Evolutionary conservation across 2,888 invertebrate species (phyloP).

Genomic region (Eristalis intricaria): DNA sequence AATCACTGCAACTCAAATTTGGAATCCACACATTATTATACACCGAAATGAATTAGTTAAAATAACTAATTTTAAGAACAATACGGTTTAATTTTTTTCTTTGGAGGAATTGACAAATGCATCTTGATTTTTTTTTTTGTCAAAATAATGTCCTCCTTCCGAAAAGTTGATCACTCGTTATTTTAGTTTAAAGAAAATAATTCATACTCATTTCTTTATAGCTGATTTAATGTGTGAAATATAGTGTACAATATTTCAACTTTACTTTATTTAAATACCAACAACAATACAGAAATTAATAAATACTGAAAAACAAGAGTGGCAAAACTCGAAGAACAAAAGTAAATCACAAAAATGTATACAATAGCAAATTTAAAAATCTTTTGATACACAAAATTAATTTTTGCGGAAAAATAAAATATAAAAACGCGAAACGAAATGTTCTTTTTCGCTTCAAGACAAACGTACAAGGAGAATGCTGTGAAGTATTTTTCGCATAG

Average conservation of each 20-base stretch:
- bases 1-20: not conserved
- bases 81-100: not conserved
- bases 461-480: conserved; percentile 48
- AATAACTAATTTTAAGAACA: not conserved
- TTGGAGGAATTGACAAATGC: not conserved
- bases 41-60: not conserved
- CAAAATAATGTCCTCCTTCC: not conserved
- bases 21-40: not conserved
- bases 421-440: conserved; percentile 43
- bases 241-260: no score
- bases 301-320: not conserved
- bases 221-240: not conserved
- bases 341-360: conserved; percentile 2
- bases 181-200: not conserved
- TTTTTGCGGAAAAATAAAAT: conserved; percentile 38
- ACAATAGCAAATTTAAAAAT: conserved; percentile 3
- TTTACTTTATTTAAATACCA: not conserved
- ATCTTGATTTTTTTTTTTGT: not conserved
- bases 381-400: conserved; percentile 26
- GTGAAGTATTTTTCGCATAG: conserved; percentile 42
- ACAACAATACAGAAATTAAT: not conserved
- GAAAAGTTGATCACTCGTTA: not conserved
- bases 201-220: conserved; percentile 15
- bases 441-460: conserved; percentile 32
- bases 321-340: not conserved